phyloP scores from a whole-genome alignment of 2,113 vertebrate species.

The Jacana jacana region DNA sequence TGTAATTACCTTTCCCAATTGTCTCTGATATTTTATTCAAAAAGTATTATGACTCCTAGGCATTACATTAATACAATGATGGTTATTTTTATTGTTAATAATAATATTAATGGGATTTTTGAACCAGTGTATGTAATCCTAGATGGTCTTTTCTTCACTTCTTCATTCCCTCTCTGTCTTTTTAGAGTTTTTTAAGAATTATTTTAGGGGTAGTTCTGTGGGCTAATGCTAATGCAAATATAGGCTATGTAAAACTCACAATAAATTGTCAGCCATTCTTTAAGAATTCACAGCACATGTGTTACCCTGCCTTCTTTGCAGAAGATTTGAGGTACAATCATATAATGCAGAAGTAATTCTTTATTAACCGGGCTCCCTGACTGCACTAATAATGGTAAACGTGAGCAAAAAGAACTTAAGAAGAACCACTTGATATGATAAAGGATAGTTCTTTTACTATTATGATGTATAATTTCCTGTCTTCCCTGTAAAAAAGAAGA shows the following conservation, averaged over 20 bases:
- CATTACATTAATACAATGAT: not conserved
- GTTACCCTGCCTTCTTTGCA: slow-evolving; percentile 17
- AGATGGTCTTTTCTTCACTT: slow-evolving; percentile 15
- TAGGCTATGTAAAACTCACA: not conserved
- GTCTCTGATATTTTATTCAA: slow-evolving; percentile 38
- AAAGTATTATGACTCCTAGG: slow-evolving; percentile 22
- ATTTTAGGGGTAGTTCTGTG: not conserved
- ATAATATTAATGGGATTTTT: slow-evolving; percentile 24
- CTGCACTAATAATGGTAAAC: slow-evolving; percentile 54
- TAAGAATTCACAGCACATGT: slow-evolving; percentile 9
- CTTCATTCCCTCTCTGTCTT: not conserved
- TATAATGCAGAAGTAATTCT: slow-evolving; percentile 57
- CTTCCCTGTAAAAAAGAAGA: slow-evolving; percentile 60
- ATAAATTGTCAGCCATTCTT: slow-evolving; percentile 42
- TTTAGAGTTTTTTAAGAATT: not conserved
- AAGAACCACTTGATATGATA: slow-evolving; percentile 66
- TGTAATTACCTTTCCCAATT: slow-evolving; percentile 46
- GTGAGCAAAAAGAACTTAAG: slow-evolving; percentile 61
- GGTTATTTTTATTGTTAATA: slow-evolving; percentile 56
- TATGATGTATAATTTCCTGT: slow-evolving; percentile 64
- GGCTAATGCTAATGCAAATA: not conserved
- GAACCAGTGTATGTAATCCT: not conserved
- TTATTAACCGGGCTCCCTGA: slow-evolving; percentile 48
- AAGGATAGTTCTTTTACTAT: slow-evolving; percentile 61
- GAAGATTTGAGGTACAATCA: slow-evolving; percentile 47